phyloP scores from a whole-genome alignment of 2,113 vertebrate genomes.

The Cardinalis cardinalis region DNA sequence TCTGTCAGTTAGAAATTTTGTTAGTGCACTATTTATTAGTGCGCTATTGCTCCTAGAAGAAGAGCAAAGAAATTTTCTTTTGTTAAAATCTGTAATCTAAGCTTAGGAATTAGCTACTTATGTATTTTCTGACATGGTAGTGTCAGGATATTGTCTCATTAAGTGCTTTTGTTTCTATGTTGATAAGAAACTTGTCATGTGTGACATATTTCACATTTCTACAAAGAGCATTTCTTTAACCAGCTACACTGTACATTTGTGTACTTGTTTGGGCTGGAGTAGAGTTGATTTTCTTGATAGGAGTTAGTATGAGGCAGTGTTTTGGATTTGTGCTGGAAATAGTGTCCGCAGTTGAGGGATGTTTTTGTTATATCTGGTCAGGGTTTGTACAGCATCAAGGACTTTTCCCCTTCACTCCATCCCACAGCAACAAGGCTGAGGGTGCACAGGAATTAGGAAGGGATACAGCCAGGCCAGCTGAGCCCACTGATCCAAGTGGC shows the following conservation, averaged over 20 bases:
- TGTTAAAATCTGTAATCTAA: neutral
- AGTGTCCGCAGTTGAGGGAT: rapidly evolving
- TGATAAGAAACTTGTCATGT: neutral
- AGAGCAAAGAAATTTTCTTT: neutral
- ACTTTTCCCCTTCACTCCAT: neutral
- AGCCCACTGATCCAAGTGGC: neutral
- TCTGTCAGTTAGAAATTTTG: neutral
- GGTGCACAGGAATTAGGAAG: neutral
- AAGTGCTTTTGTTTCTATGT: neutral
- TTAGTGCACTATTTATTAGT: neutral
- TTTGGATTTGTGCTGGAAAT: neutral
- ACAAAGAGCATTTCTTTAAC: neutral
- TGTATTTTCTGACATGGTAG: neutral
- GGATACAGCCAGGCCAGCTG: neutral
- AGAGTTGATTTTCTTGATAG: neutral
- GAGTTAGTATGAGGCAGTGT: neutral
- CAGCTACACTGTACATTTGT: neutral
- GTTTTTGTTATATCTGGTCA: neutral
- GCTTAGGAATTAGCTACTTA: neutral
- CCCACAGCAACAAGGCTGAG: rapidly evolving
- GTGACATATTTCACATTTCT: neutral
- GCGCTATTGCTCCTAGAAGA: neutral
- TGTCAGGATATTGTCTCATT: neutral
- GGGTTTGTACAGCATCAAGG: neutral
- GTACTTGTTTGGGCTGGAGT: neutral